Evolutionary conservation across 2,888 invertebrate species (phyloP).

Genomic region (Ichneumon xanthorius): DNA sequence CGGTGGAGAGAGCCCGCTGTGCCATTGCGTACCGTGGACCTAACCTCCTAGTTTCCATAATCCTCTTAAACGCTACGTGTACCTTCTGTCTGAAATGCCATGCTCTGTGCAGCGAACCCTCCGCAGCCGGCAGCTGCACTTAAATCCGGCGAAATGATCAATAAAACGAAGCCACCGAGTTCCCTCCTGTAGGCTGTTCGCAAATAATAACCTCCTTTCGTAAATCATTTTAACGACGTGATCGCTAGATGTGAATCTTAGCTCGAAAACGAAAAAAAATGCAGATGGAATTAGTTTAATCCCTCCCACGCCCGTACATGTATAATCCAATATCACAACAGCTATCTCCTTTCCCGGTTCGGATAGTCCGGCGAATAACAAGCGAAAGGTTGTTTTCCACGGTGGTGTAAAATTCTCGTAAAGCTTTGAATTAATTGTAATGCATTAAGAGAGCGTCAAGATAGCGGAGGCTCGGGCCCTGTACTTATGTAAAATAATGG

Average conservation of each 20-base stretch:
- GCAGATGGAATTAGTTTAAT: background rate
- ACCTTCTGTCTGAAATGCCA: conserved; percentile 58
- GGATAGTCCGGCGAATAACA: background rate
- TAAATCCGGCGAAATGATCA: conserved; percentile 68
- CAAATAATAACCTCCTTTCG: conserved; percentile 50
- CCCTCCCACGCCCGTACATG: background rate
- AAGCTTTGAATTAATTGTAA: conserved; percentile 30
- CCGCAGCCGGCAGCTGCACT: conserved; percentile 65
- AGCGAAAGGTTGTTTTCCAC: background rate
- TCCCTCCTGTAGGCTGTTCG: conserved; percentile 38
- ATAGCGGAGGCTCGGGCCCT: background rate
- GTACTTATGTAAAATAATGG: conserved; percentile 42
- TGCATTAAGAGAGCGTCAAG: conserved; percentile 9
- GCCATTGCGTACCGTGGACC: conserved; percentile 46
- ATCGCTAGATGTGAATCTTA: conserved; percentile 20
- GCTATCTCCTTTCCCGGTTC: background rate
- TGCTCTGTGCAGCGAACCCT: conserved; percentile 44
- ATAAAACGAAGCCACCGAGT: conserved; percentile 61
- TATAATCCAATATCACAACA: background rate
- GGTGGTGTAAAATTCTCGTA: background rate
- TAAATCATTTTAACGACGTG: conserved; percentile 61
- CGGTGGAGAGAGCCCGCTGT: conserved; percentile 23
- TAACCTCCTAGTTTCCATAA: conserved; percentile 66
- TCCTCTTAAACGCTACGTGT: conserved; percentile 70
- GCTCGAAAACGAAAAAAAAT: background rate